These are phyloP conservation scores for Poeciliopsis turneri DNA, from an alignment of 2,797 vertebrate species.

Conservation along the genomic window DNA sequence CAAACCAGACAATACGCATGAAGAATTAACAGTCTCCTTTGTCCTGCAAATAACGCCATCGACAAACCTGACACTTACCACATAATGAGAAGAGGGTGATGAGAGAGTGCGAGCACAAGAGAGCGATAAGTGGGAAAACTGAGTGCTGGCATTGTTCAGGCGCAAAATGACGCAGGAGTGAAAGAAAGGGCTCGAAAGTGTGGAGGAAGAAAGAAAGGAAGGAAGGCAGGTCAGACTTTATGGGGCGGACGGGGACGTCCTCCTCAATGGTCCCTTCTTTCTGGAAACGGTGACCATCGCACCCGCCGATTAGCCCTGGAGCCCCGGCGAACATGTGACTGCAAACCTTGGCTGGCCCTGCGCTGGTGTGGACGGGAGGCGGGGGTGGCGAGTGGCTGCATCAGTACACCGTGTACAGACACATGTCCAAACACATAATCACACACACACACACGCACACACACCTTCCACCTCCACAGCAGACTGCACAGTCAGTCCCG, in stretches of 20 bases:
- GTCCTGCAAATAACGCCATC: constrained; percentile 70
- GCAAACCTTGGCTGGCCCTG: constrained; percentile 41
- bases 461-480: constrained; percentile 71
- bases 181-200: constrained; percentile 33
- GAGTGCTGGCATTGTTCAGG: constrained; percentile 62
- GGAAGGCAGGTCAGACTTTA: constrained; percentile 1
- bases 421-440: constrained; percentile 60
- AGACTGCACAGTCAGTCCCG: constrained; percentile 58
- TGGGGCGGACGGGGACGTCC: constrained; percentile 16
- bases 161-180: constrained; percentile 48
- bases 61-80: constrained; percentile 70
- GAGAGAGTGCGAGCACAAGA: constrained; percentile 55
- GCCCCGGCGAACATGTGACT: constrained; percentile 48
- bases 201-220: constrained; percentile 25
- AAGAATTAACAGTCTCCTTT: constrained; percentile 60
- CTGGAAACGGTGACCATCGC: constrained; percentile 56
- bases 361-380: constrained; percentile 44
- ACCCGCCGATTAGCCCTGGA: constrained; percentile 33
- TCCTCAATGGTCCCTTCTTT: constrained; percentile 26
- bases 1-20: constrained; percentile 58
- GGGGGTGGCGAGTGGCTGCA: constrained; percentile 58
- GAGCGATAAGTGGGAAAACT: constrained; percentile 68
- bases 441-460: constrained; percentile 25
- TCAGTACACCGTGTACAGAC: constrained; percentile 69
- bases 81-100: constrained; percentile 66